phyloP scores from a whole-genome alignment of 2,113 vertebrate species.

The Grallaria varia region DNA sequence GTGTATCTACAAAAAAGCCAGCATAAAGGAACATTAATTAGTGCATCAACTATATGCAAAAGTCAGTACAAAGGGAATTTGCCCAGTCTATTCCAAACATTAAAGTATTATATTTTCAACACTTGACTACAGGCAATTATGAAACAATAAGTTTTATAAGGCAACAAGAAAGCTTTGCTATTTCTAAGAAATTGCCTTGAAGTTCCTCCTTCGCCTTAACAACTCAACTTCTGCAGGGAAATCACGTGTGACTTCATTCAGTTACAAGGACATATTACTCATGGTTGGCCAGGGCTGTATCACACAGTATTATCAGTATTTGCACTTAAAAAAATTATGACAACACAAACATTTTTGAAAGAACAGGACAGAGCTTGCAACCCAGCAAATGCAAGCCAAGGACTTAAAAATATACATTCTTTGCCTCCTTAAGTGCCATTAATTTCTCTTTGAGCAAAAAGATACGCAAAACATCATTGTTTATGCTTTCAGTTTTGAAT shows the following conservation, averaged over 20 bases:
- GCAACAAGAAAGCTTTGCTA: neutral
- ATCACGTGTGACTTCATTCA: neutral
- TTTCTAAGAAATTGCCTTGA: neutral
- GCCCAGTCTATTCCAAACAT: neutral
- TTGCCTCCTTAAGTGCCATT: neutral
- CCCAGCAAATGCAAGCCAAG: neutral
- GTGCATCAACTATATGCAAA: neutral
- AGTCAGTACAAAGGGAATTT: neutral
- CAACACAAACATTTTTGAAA: neutral
- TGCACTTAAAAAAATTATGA: rapidly evolving
- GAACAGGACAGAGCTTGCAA: neutral
- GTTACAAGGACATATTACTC: neutral
- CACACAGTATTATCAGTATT: neutral
- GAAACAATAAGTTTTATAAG: neutral
- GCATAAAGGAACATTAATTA: neutral
- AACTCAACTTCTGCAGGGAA: neutral
- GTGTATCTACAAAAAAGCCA: neutral
- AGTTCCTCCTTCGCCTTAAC: neutral
- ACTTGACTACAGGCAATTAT: neutral
- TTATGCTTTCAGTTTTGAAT: neutral
- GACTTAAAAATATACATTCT: neutral
- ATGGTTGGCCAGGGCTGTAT: neutral
- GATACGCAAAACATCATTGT: neutral
- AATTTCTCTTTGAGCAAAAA: neutral
- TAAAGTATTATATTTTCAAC: neutral